These are phyloP conservation scores for Ophioninae sp. DNA, from an alignment of 2,888 invertebrate species.

Conservation along the genomic window DNA sequence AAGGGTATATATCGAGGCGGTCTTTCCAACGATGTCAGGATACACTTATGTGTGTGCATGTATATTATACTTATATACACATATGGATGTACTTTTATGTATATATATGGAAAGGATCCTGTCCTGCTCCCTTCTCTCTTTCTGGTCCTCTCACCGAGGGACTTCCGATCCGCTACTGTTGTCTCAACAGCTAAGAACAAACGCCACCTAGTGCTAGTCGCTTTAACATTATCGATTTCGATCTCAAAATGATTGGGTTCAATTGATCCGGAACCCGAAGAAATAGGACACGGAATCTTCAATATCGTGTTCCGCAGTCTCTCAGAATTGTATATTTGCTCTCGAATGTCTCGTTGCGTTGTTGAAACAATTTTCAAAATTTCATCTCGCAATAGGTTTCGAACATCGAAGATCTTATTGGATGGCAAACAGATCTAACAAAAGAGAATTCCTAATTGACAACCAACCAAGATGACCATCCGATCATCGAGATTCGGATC, in stretches of 20 bases:
- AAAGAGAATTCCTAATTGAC: background rate
- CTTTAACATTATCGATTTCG: constrained; percentile 25
- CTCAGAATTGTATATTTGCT: background rate
- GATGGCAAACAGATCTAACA: background rate
- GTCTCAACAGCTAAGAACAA: constrained; percentile 67
- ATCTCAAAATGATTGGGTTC: constrained; percentile 16
- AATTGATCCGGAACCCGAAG: constrained; percentile 14
- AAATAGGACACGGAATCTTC: background rate
- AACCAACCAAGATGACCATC: background rate
- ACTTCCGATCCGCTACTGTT: constrained; percentile 70
- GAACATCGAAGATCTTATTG: background rate
- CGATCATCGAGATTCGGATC: background rate
- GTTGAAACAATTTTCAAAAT: background rate
- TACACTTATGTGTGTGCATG: constrained; percentile 66
- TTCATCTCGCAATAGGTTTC: background rate
- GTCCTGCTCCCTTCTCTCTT: constrained; percentile 64
- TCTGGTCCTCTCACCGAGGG: constrained; percentile 45
- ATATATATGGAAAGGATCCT: constrained; percentile 25
- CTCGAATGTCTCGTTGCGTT: background rate
- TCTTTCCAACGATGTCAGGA: constrained; percentile 68
- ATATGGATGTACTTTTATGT: background rate
- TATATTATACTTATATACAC: constrained; percentile 12
- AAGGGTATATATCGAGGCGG: constrained; percentile 75
- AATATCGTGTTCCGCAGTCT: background rate
- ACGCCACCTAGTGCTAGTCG: constrained; percentile 30